Evolutionary conservation across 2,113 vertebrate genomes (phyloP), one percentile per base, ranked within the genome.

Genomic region (Edolisoma coerulescens): DNA sequence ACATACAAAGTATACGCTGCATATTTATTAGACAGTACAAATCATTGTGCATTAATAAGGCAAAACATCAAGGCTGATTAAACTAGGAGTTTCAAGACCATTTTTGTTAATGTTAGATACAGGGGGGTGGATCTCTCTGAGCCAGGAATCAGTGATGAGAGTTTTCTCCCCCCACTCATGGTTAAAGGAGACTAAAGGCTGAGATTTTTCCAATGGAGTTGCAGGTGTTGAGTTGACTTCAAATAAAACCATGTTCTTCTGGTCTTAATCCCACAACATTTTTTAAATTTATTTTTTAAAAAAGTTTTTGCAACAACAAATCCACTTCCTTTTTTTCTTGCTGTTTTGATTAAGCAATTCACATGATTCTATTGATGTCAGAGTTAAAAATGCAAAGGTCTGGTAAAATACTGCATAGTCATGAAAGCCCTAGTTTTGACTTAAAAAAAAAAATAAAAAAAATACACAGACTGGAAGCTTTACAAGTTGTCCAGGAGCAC

Each of bases 1-100:
- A 98, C 98, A 96, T 97, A 98, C 95, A 93, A 97, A 98, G 97
- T 91, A 94, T 70, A 96, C 94, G 97, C 96, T 84, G 97, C 86
- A 97, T 96, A 96, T 98, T 98, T 98, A 96, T 98, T 98, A 69
- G 98, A 98, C 98, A 98, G 97, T 98, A 99, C 98, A 98, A 98
- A 98, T 98, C 97, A 97, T 98, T 99, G 99, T 99, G 99, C 99
- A 97, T 98, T 97, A 97, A 98, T 99, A 99, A 99, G 99, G 99
- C 99, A 99, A 97, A 98, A 99, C 98, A 99, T 98, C 98, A 98
- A 99, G 98, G 98, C 98, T 97, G 95, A 96, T 95, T 98, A 95
- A 98, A 98, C 98, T 97, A 98, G 98, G 98, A 97, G 89, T 98
- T 98, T 98, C 98, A 98, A 98, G 98, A 98, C 98, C 97, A 96